phyloP scores from a whole-genome alignment of 2,797 vertebrate genomes.

The Melopsittacus undulatus region DNA sequence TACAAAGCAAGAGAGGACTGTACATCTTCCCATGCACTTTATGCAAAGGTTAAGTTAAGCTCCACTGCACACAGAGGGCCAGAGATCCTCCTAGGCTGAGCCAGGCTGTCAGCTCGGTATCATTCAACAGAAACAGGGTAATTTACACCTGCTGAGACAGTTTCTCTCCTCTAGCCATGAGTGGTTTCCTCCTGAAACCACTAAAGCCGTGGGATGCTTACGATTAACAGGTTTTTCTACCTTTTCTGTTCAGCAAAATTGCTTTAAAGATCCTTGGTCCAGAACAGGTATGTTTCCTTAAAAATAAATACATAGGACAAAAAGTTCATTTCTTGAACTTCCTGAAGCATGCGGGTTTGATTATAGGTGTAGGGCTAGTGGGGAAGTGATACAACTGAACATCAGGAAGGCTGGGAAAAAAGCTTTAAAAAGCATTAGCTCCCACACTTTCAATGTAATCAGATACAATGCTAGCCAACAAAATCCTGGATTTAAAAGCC shows the following conservation, averaged over 20 bases:
- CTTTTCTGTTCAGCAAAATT: neutral
- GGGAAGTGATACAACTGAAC: neutral
- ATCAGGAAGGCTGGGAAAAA: constrained; percentile 32
- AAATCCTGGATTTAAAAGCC: constrained; percentile 51
- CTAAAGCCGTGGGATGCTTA: neutral
- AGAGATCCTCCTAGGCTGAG: neutral
- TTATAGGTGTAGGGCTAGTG: neutral
- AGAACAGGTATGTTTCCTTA: neutral
- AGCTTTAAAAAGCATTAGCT: constrained; percentile 13
- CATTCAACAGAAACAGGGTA: neutral
- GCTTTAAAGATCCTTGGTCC: neutral
- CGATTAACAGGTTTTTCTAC: neutral
- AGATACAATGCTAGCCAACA: constrained; percentile 26
- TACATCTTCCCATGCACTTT: neutral
- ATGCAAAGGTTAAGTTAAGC: neutral
- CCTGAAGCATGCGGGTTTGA: neutral
- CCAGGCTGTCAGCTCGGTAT: accelerated
- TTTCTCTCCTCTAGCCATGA: neutral
- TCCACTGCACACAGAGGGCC: no score
- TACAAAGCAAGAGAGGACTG: neutral
- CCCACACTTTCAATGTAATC: constrained; percentile 37
- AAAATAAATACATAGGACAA: neutral
- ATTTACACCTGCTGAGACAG: constrained; percentile 9
- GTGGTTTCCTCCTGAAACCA: neutral
- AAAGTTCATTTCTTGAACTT: constrained; percentile 2